Percentiles rank a stretch among this genome's conserved stretches.
These are phyloP conservation scores for Metacarcinus magister DNA, from an alignment of 2,888 invertebrate genomes.

Conservation along the genomic window DNA sequence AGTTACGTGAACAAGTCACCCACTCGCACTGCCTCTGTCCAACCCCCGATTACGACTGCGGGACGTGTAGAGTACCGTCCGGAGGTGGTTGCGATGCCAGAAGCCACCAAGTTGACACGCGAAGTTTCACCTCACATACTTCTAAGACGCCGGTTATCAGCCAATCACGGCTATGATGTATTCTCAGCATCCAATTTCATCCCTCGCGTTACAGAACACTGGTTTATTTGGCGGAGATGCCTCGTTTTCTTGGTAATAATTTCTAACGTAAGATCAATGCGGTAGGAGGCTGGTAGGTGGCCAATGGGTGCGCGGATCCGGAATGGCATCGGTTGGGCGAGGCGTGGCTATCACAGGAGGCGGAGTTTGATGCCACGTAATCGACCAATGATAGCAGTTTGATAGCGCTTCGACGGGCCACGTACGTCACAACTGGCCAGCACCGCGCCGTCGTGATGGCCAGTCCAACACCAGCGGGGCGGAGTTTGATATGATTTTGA, in stretches of 20 bases:
- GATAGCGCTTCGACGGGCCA: conserved; percentile 68
- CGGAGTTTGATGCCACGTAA: conserved; percentile 75
- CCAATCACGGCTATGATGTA: background rate
- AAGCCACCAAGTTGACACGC: conserved; percentile 58
- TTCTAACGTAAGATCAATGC: background rate
- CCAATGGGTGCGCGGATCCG: conserved; percentile 65
- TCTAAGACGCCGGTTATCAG: background rate
- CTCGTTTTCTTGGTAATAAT: background rate
- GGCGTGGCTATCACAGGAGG: conserved; percentile 77
- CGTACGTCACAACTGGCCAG: conserved; percentile 61
- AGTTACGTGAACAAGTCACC: conserved; percentile 13
- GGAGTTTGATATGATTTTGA: background rate
- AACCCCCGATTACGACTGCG: conserved; percentile 77
- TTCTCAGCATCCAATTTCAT: background rate
- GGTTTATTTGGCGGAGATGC: background rate
- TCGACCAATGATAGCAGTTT: conserved; percentile 80
- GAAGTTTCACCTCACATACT: background rate
- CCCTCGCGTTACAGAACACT: background rate
- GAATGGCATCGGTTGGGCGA: conserved; percentile 54
- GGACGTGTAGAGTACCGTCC: background rate
- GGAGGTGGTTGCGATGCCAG: conserved; percentile 69
- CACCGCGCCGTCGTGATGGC: background rate
- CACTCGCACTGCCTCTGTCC: conserved; percentile 68
- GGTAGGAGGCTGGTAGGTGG: conserved; percentile 37
- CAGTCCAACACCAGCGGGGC: background rate